phyloP scores from a whole-genome alignment of 2,888 invertebrate genomes.

The Scelioninae gen. 2 region DNA sequence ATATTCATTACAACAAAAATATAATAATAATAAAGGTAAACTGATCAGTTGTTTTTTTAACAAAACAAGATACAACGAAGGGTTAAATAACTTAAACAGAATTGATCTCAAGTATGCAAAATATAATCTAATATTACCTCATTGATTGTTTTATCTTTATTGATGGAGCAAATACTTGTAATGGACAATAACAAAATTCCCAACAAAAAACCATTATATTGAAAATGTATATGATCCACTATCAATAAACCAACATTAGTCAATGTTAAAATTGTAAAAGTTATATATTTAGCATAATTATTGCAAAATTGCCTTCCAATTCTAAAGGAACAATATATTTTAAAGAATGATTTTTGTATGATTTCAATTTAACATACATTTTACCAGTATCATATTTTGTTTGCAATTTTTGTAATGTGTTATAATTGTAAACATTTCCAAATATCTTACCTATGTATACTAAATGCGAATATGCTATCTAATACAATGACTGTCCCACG shows the following conservation, averaged over 20 bases:
- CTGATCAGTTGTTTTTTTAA: too few species aligned
- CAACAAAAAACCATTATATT: conserved; percentile 97
- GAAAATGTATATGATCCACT: conserved; percentile 98
- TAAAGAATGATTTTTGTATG: too few species aligned
- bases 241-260: conserved; percentile 91
- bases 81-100: too few species aligned
- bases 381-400: too few species aligned
- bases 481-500: conserved; percentile 90
- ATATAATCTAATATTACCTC: conserved; percentile 34
- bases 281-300: conserved; percentile 61
- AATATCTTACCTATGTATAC: conserved; percentile 82
- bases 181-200: conserved; percentile 90
- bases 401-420: too few species aligned
- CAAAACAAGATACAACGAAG: too few species aligned
- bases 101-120: too few species aligned
- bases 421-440: conserved; percentile 14
- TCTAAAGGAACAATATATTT: conserved; percentile 62
- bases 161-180: conserved; percentile 81
- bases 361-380: too few species aligned
- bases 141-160: conserved; percentile 63
- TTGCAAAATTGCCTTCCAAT: conserved; percentile 65
- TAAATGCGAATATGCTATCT: conserved; percentile 88
- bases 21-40: too few species aligned
- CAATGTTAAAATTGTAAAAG: conserved; percentile 66
- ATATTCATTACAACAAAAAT: too few species aligned